Percentiles rank a stretch among this genome's conserved stretches.
Evolutionary conservation across 2,888 invertebrate species (phyloP).

Genomic region (Silvanus unidentatus): DNA sequence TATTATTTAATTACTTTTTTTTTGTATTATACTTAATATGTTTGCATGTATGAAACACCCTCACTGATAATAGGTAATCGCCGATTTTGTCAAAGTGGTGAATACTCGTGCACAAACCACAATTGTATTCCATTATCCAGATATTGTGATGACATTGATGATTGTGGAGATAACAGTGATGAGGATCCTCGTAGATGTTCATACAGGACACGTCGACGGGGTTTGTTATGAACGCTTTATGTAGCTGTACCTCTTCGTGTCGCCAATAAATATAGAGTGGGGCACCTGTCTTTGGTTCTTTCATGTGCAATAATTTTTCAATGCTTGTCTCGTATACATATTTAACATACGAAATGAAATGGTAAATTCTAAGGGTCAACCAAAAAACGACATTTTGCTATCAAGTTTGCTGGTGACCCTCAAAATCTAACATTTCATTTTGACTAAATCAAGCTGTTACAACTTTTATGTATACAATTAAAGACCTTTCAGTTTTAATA

Average conservation of each 20-base stretch:
- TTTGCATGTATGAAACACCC: slow-evolving; percentile 26
- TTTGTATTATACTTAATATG: slow-evolving; percentile 10
- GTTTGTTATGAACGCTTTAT: slow-evolving; percentile 39
- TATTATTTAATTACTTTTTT: slow-evolving; percentile 11
- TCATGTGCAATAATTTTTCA: too few relatives aligned
- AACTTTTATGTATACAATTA: too few relatives aligned
- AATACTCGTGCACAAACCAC: slow-evolving; percentile 48
- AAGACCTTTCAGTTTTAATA: too few relatives aligned
- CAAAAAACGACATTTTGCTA: too few relatives aligned
- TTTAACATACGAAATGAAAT: too few relatives aligned
- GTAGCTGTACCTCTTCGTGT: slow-evolving; percentile 27
- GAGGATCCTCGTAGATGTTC: slow-evolving; percentile 49
- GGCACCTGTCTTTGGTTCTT: too few relatives aligned
- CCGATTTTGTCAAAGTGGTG: slow-evolving; percentile 22
- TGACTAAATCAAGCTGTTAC: too few relatives aligned
- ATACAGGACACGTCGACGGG: slow-evolving; percentile 46
- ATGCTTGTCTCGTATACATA: too few relatives aligned
- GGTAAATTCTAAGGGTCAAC: too few relatives aligned
- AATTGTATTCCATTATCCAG: slow-evolving; percentile 55
- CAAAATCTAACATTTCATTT: too few relatives aligned
- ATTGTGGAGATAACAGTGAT: slow-evolving; percentile 62
- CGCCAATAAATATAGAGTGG: slow-evolving; percentile 10
- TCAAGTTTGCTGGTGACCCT: too few relatives aligned
- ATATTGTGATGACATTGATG: slow-evolving; percentile 55
- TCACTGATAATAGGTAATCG: slow-evolving; percentile 15